Conservation (phyloP, 2,797 vertebrate species). For the Scleropages formosus region DNA sequence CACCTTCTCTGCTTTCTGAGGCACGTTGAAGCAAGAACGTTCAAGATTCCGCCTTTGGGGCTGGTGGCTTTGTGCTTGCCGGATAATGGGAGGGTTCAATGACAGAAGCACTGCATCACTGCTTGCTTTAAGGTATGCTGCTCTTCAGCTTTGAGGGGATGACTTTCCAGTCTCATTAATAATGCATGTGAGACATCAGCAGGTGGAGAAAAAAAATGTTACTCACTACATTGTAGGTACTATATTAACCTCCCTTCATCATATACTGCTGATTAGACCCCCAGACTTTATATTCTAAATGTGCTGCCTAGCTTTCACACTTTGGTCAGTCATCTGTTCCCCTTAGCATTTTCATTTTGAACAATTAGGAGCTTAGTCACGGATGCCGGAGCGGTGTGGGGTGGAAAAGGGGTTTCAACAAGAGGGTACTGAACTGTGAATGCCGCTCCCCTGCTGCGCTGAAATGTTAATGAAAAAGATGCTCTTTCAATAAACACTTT, state of each 20-base stretch:
- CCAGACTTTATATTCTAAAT: neutral
- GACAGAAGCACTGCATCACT: no score
- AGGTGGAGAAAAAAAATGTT: neutral
- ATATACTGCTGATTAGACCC: neutral
- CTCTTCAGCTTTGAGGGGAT: neutral
- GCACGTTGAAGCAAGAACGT: no score
- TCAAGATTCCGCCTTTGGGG: no score
- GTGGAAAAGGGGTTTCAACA: neutral
- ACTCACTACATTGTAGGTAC: neutral
- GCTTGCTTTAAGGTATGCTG: no score
- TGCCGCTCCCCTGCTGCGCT: neutral
- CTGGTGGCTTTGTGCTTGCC: no score
- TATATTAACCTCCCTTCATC: neutral
- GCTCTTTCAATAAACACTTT: neutral
- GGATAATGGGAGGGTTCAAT: no score
- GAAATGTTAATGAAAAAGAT: slow-evolving; percentile 27
- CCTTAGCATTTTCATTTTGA: neutral
- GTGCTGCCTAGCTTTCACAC: neutral
- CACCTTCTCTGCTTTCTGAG: no score
- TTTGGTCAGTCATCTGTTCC: neutral
- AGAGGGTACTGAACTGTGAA: neutral
- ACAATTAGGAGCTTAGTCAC: neutral
- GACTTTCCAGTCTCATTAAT: slow-evolving; percentile 15
- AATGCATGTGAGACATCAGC: neutral
- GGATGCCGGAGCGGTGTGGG: neutral